A percentile compares a stretch with the other conserved stretches of the same genome.
These are phyloP conservation scores for Portunus trituberculatus DNA, from an alignment of 1,140 invertebrate species.

Conservation along the genomic window DNA sequence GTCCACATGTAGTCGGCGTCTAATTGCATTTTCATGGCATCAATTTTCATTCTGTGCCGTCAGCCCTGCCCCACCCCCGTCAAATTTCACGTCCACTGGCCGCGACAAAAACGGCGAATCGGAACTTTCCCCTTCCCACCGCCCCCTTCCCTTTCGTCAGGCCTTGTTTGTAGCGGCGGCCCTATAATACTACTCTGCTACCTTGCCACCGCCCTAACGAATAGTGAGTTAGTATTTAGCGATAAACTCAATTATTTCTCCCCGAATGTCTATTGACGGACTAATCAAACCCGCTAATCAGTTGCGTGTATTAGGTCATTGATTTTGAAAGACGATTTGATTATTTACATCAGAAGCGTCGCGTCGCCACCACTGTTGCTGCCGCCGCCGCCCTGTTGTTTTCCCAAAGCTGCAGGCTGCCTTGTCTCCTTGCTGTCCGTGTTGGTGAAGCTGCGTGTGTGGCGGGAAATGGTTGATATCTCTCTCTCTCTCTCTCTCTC, in stretches of 20 bases:
- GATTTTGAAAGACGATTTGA: neutral
- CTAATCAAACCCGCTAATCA: constrained; percentile 28
- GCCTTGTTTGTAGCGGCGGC: neutral
- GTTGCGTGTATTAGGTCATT: neutral
- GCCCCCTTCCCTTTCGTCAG: neutral
- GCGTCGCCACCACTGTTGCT: neutral
- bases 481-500: too few species aligned
- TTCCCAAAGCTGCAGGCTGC: too few species aligned
- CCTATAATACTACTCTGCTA: too few species aligned
- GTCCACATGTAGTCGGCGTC: constrained; percentile 40
- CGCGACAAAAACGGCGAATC: constrained; percentile 34
- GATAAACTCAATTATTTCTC: neutral
- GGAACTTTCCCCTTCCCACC: too few species aligned
- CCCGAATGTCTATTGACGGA: neutral
- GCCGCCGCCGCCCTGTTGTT: neutral
- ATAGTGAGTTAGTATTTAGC: neutral
- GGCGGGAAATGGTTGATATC: too few species aligned
- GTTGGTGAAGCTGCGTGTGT: too few species aligned
- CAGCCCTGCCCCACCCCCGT: neutral
- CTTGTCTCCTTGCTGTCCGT: too few species aligned
- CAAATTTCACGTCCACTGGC: constrained; percentile 40
- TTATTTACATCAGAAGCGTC: neutral
- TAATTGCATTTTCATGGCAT: constrained; percentile 44
- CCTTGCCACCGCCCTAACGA: neutral
- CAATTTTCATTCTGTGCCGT: constrained; percentile 27